phyloP scores from a whole-genome alignment of 2,888 invertebrate genomes.

The Philopedon plagiatum region DNA sequence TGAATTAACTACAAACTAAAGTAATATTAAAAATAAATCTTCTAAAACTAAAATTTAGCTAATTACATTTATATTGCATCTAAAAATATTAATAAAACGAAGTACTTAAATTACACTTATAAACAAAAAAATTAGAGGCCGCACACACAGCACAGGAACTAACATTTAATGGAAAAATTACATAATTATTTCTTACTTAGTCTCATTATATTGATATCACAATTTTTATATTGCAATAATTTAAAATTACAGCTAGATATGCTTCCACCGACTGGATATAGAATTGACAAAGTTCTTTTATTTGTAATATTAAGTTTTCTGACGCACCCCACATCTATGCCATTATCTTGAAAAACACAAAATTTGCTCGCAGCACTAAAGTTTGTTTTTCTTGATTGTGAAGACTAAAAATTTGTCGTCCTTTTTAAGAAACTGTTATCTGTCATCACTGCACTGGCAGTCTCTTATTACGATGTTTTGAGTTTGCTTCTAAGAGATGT shows the following conservation, averaged over 20 bases:
- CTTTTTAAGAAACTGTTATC: no score
- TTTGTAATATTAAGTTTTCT: not conserved
- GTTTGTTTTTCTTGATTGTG: no score
- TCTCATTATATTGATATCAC: conserved; percentile 70
- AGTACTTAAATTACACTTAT: conserved; percentile 33
- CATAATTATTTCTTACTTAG: conserved; percentile 65
- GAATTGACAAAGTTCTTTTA: conserved; percentile 5
- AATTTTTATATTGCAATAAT: conserved; percentile 69
- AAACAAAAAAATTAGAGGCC: conserved; percentile 40
- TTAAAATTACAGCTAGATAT: conserved; percentile 47
- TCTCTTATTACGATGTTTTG: no score
- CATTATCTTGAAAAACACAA: not conserved
- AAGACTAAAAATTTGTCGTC: no score
- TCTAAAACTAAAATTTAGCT: conserved; percentile 33
- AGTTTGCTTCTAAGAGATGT: no score
- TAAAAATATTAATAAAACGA: conserved; percentile 31
- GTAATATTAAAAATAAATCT: conserved; percentile 36
- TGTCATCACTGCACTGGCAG: no score
- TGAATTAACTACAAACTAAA: conserved; percentile 33
- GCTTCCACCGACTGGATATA: conserved; percentile 37
- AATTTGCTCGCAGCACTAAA: no score
- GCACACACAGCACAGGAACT: conserved; percentile 63
- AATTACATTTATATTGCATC: conserved; percentile 43
- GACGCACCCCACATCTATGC: not conserved
- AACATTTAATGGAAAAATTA: conserved; percentile 65